Evolutionary conservation across 2,113 vertebrate species (phyloP).

Genomic region (Cololabis saira): DNA sequence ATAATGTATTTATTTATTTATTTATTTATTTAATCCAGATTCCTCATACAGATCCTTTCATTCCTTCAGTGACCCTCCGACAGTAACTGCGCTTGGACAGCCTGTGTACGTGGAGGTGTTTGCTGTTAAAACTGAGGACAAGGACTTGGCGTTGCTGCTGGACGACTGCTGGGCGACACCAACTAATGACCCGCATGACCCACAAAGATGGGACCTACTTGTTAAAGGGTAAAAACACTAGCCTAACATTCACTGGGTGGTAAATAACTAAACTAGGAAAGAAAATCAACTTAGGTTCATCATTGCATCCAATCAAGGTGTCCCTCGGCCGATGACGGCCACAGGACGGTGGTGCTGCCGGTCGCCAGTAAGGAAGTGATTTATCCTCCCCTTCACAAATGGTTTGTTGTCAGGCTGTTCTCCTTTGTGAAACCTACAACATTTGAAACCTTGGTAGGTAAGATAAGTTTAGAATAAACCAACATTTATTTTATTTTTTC

Average conservation of each 20-base stretch:
- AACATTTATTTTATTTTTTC: background rate
- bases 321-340: constrained; percentile 75
- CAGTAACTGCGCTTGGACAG: constrained; percentile 74
- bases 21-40: constrained; percentile 57
- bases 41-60: constrained; percentile 75
- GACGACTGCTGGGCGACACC: constrained; percentile 83
- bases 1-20: background rate
- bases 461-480: background rate
- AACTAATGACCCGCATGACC: constrained; percentile 47
- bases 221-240: constrained; percentile 27
- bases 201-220: constrained; percentile 79
- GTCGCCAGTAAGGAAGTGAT: constrained; percentile 17
- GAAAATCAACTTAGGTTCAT: background rate
- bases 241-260: too few relatives aligned
- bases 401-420: constrained; percentile 77
- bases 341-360: constrained; percentile 61
- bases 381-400: constrained; percentile 72
- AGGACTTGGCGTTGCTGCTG: constrained; percentile 71
- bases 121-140: constrained; percentile 73
- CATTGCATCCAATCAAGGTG: constrained; percentile 62
- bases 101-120: constrained; percentile 81
- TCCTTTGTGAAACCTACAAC: constrained; percentile 63
- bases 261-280: too few relatives aligned
- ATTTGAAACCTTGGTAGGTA: constrained; percentile 43
- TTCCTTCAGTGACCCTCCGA: constrained; percentile 53